These are phyloP conservation scores for Andrena haemorrhoa DNA, from an alignment of 2,888 invertebrate genomes.

Conservation along the genomic window DNA sequence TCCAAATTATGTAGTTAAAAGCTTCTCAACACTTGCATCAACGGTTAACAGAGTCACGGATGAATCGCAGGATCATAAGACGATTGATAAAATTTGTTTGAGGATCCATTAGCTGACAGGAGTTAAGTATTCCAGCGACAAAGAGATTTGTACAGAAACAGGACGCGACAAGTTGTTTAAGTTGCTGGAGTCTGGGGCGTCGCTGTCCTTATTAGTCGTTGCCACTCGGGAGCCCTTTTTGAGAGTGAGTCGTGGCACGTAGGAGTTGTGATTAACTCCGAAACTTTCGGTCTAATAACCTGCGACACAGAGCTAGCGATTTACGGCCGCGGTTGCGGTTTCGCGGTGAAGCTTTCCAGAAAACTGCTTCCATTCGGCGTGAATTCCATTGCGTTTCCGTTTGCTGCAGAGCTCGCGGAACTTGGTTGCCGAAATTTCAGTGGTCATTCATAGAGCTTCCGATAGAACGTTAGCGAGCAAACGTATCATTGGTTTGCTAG, in stretches of 20 bases:
- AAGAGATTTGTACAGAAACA: constrained; percentile 48
- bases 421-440: constrained; percentile 37
- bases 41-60: not conserved
- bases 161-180: constrained; percentile 54
- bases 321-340: constrained; percentile 59
- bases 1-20: no score
- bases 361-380: constrained; percentile 62
- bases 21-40: no score
- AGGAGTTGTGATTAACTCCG: constrained; percentile 69
- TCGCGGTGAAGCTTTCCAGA: constrained; percentile 51
- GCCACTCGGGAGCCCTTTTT: constrained; percentile 53
- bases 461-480: not conserved
- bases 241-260: constrained; percentile 54
- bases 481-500: no score
- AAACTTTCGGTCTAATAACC: constrained; percentile 68
- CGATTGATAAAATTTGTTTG: constrained; percentile 21
- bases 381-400: constrained; percentile 52
- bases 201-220: constrained; percentile 60
- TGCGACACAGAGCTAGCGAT: constrained; percentile 55
- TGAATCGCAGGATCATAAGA: not conserved
- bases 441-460: constrained; percentile 23
- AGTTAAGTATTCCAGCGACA: constrained; percentile 38
- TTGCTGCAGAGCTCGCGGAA: constrained; percentile 21
- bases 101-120: not conserved
- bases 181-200: constrained; percentile 39